Base-by-base conservation (phyloP, 2,888 invertebrate genomes). In the Plemyria rubiginata region DNA sequence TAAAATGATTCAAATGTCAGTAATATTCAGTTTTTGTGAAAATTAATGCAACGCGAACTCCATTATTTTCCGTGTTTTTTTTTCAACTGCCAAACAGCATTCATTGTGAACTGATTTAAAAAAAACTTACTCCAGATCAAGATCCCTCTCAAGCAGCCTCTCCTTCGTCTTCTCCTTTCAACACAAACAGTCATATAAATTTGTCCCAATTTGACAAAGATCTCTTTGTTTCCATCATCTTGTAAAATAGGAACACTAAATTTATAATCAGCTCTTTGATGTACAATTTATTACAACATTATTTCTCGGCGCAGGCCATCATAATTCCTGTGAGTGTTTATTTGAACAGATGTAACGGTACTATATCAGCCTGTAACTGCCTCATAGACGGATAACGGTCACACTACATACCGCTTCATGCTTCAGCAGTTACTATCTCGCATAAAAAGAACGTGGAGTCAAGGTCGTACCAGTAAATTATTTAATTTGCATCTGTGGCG, bases 281-380 rank as follows among this genome's bases (percentile, higher is more conserved):
- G 52, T 68, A 52, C 53, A 60, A 67, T 70, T 62, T 58, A 70
- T 64, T 64, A 65, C 53, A 64, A 60, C 61, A 62, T 60, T 53
- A 62, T 60, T 57, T 56, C 53, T 50, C 50, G 50, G 57, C 65
- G 48, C 66, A 62, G 64, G 66, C 70, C 59, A 62, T 81, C 81
- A 82, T 80, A 81, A 80, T 72, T 80, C 66, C 58, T 66, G 66
- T 46, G 40, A 38, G 61, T 75, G 82, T 84, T 86, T 88, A 80
- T 86, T 87, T 85, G 77, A 73, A 78, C 86, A 86, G 84, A 81
- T 83, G 86, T 77, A 74, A 68, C 36, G 60, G 65, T 65, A 70
- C 75, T 77, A 68, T 67, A 77, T 77, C 74, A 73, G 72, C 64
- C 66, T 60, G 53, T 70, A 81, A 84, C 76, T 73, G 72, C 60